Base-by-base conservation (phyloP, 2,113 vertebrate genomes). In the Gymnocephalus cernua region DNA sequence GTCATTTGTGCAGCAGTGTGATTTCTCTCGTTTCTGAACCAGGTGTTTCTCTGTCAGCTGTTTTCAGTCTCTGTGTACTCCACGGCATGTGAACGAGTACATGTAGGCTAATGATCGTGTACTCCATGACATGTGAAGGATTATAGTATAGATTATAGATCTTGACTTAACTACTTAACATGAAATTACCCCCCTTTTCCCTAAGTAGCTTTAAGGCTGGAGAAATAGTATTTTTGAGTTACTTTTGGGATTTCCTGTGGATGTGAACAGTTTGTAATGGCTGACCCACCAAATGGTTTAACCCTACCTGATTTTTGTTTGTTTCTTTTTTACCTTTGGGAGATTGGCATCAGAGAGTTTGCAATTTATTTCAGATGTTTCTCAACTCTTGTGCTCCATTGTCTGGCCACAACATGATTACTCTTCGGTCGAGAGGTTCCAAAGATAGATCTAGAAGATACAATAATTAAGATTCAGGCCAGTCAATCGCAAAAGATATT, bases 1-100 rank as follows among this genome's bases (percentile, higher is more conserved):
- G 53, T 74, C 62, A 15, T 75, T 62, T 57, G 63, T 77, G 76
- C 74, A 70, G 62, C 65, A 27, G 3, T 74, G 25, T 27, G n/a
- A 70, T 29, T 44, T 61, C 6, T 44, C 18, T 71, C 18, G 9
- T 18, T 38, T 7, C 32, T 32, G 6, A 6, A 8, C 23, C 54
- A 19, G 14, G 59, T 64, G 27, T 57, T 11, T 56, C 38, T 25
- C 32, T 32, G 54, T 74, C 18, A 21, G 35, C 38, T 38, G 54
- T 10, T 38, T 10, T 9, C 38, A 38, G 38, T 10, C 9, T 38
- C 38, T 10, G 38, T n/a, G 14, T 10, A 25, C 50, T 65, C 11
- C 62, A 23, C 29, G 29, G 25, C 59, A 65, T 19, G 25, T 13
- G 53, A 54, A 29, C 4, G 57, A 58, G 4, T 35, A 32, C 23